phyloP scores from a whole-genome alignment of 30 jellyfish, hydroid and myxozoan species.

The Aurelia aurita region DNA sequence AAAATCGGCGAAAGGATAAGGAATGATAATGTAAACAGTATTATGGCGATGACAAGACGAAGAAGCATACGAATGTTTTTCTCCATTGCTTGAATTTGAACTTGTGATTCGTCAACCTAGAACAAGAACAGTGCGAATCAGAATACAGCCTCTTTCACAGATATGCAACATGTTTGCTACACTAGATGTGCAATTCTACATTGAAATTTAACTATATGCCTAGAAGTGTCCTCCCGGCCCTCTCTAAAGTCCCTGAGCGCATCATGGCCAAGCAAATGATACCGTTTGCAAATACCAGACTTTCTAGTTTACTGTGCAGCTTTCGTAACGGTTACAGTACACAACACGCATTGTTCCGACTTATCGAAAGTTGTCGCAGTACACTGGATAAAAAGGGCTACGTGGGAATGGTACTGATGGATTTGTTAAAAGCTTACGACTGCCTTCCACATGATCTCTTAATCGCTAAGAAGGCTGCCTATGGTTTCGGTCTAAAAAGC shows the following conservation, averaged over 20 bases:
- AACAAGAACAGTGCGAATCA: not conserved
- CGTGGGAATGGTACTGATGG: not conserved
- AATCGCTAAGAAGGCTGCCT: too few relatives aligned
- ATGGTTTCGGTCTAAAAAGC: too few relatives aligned
- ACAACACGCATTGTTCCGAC: too few relatives aligned
- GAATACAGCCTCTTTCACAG: too few relatives aligned
- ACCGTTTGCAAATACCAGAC: not conserved
- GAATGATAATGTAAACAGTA: slow-evolving; percentile 13
- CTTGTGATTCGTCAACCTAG: slow-evolving; percentile 57
- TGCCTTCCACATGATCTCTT: slow-evolving; percentile 3
- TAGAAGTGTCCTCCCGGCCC: too few relatives aligned
- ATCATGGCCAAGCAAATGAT: not conserved
- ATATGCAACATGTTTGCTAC: too few relatives aligned
- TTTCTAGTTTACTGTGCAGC: not conserved
- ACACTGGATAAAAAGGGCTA: too few relatives aligned
- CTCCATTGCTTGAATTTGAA: slow-evolving; percentile 47
- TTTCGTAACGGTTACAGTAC: too few relatives aligned
- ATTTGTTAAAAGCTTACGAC: not conserved
- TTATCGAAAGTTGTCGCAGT: too few relatives aligned
- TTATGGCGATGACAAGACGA: slow-evolving; percentile 35
- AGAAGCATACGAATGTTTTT: slow-evolving; percentile 47
- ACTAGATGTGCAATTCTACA: too few relatives aligned
- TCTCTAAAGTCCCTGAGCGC: too few relatives aligned
- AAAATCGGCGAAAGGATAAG: slow-evolving; percentile 6
- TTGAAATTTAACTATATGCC: too few relatives aligned